phyloP scores from a whole-genome alignment of 2,888 invertebrate genomes.

The Ceratothoa steindachneri region DNA sequence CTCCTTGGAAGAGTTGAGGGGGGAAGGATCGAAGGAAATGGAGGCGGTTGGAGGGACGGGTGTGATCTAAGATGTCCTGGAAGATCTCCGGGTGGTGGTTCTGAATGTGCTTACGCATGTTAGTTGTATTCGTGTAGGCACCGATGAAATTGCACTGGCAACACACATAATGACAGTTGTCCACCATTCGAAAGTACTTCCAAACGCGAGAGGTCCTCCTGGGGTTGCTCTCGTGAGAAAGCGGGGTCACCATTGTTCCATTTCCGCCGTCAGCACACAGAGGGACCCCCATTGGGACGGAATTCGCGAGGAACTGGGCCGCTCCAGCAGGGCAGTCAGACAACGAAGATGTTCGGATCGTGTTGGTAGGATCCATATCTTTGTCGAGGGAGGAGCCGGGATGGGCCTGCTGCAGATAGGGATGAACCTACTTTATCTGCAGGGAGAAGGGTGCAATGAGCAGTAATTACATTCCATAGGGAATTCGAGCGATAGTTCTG shows the following conservation, averaged over 20 bases:
- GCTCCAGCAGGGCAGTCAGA: slow-evolving; percentile 7
- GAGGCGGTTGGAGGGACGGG: slow-evolving; percentile 35
- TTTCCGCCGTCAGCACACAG: neutral
- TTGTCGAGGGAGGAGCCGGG: neutral
- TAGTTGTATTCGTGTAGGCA: slow-evolving; percentile 47
- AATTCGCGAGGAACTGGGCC: slow-evolving; percentile 2
- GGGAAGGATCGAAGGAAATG: slow-evolving; percentile 15
- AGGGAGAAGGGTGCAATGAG: too few relatives aligned
- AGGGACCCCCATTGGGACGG: neutral
- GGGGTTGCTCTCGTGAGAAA: neutral
- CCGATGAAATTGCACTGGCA: slow-evolving; percentile 43
- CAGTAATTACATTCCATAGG: too few relatives aligned
- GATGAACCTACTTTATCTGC: too few relatives aligned
- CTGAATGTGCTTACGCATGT: slow-evolving; percentile 47
- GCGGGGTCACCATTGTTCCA: neutral
- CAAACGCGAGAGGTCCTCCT: slow-evolving; percentile 40
- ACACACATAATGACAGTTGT: slow-evolving; percentile 46
- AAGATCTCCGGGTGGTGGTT: slow-evolving; percentile 45
- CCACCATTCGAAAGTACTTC: slow-evolving; percentile 45
- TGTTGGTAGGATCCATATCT: neutral
- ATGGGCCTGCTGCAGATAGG: too few relatives aligned
- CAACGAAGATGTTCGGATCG: neutral
- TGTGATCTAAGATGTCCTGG: slow-evolving; percentile 47
- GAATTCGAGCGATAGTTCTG: too few relatives aligned
- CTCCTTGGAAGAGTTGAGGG: neutral